Evolutionary conservation across 2,797 vertebrate species (phyloP).

Genomic region (Brachyrhaphis roseni): DNA sequence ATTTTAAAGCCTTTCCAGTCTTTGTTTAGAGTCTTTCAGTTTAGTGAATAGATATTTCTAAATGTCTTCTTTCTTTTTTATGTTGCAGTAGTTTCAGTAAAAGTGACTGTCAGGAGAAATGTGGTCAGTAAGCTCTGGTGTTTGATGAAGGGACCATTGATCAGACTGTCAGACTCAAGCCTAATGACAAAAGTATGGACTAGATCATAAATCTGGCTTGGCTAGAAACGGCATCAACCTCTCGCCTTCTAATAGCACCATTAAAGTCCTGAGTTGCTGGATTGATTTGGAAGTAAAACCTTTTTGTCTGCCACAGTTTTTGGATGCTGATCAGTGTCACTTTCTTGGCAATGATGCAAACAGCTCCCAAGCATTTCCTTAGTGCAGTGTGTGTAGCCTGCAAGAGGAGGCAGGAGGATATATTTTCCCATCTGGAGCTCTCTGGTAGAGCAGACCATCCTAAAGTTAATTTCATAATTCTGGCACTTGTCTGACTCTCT

Average conservation of each 20-base stretch:
- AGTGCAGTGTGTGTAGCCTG: conserved; percentile 28
- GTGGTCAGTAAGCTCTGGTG: neutral
- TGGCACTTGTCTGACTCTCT: conserved; percentile 43
- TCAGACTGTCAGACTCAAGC: conserved; percentile 31
- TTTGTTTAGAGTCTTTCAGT: conserved; percentile 7
- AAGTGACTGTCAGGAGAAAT: conserved; percentile 12
- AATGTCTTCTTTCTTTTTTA: conserved; percentile 15
- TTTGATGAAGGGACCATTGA: conserved; percentile 30
- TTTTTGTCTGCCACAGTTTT: conserved; percentile 46
- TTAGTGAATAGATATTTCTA: conserved; percentile 6
- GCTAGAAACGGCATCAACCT: conserved; percentile 25
- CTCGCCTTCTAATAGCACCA: conserved; percentile 31
- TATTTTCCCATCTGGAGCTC: conserved; percentile 33
- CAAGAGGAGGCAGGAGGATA: conserved; percentile 25
- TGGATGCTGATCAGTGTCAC: conserved; percentile 41
- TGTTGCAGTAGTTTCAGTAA: conserved; percentile 27
- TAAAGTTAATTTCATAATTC: conserved; percentile 54
- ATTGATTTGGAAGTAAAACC: conserved; percentile 41
- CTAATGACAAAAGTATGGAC: conserved; percentile 30
- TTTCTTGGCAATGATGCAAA: conserved; percentile 36
- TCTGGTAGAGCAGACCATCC: conserved; percentile 24
- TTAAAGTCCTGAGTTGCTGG: conserved; percentile 34
- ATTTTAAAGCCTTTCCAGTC: conserved; percentile 6
- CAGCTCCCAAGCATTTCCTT: conserved; percentile 23
- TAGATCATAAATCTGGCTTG: conserved; percentile 38